phyloP scores from a whole-genome alignment of 1,140 invertebrate genomes.

The Cydia pomonella region DNA sequence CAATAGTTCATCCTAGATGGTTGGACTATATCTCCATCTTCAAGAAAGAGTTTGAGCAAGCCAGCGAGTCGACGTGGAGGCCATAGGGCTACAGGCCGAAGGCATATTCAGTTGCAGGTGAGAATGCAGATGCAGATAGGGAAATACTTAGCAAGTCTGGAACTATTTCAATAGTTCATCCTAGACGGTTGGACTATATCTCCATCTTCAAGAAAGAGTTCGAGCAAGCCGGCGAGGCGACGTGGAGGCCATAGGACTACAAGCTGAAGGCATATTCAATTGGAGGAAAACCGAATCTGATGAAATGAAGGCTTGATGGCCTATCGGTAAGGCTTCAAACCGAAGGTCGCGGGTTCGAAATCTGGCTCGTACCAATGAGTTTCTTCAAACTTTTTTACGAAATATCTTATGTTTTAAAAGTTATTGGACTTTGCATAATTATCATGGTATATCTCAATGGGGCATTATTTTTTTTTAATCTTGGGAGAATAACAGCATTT shows the following conservation, averaged over 20 bases:
- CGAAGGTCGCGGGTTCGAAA: too few relatives aligned
- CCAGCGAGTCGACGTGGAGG: slow-evolving; percentile 87
- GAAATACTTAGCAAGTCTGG: too few relatives aligned
- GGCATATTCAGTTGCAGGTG: slow-evolving; percentile 95
- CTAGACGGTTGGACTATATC: slow-evolving; percentile 62
- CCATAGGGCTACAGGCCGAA: slow-evolving; percentile 94
- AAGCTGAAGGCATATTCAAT: slow-evolving; percentile 97
- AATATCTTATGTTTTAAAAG: too few relatives aligned
- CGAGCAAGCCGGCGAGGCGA: slow-evolving; percentile 88
- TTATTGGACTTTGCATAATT: too few relatives aligned
- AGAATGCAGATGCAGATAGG: slow-evolving; percentile 40
- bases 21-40: slow-evolving; percentile 90
- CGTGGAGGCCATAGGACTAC: slow-evolving; percentile 93
- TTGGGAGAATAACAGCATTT: background rate
- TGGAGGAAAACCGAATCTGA: slow-evolving; percentile 72
- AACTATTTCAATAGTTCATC: too few relatives aligned
- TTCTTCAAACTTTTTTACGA: too few relatives aligned
- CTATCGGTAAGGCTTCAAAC: too few relatives aligned
- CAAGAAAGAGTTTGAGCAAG: slow-evolving; percentile 94
- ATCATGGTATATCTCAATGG: too few relatives aligned
- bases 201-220: slow-evolving; percentile 98
- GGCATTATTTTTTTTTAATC: background rate
- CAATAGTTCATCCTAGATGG: too few relatives aligned
- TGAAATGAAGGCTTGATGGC: too few relatives aligned
- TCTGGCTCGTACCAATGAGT: too few relatives aligned